Evolutionary conservation across 2,888 invertebrate genomes (phyloP).

Genomic region (Acanthosepion lycidas): DNA sequence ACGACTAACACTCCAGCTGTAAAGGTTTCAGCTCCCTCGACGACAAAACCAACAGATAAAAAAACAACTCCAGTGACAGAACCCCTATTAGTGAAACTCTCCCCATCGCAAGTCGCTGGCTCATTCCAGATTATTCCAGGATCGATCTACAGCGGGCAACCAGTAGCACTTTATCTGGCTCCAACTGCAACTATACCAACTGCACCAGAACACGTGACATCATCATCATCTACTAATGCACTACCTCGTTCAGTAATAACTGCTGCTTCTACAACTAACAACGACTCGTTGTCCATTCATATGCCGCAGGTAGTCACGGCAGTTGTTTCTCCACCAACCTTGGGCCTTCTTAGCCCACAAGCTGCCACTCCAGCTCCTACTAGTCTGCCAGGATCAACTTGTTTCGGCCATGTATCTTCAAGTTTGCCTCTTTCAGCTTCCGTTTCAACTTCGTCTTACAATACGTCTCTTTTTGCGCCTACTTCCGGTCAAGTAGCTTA

Average conservation of each 20-base stretch:
- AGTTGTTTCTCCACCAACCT: conserved; percentile 5
- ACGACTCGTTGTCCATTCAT: conserved; percentile 46
- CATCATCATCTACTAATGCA: too few relatives aligned
- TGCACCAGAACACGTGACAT: conserved; percentile 24
- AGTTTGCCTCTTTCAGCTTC: conserved; percentile 43
- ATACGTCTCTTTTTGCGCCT: conserved; percentile 47
- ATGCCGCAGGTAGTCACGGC: conserved; percentile 47
- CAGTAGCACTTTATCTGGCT: conserved; percentile 49
- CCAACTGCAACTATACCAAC: conserved; percentile 47
- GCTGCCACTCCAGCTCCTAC: background rate
- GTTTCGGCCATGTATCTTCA: background rate
- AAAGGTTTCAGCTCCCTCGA: background rate
- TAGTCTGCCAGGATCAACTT: too few relatives aligned
- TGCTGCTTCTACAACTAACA: background rate
- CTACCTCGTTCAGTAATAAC: background rate
- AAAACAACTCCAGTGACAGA: background rate
- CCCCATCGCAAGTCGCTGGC: conserved; percentile 54
- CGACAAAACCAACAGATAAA: background rate
- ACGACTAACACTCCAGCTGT: background rate
- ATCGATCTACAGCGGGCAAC: conserved; percentile 49
- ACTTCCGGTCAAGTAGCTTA: conserved; percentile 50
- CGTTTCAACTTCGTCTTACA: conserved; percentile 48
- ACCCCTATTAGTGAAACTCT: background rate
- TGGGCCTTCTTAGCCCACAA: conserved; percentile 23
- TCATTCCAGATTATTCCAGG: conserved; percentile 59